Evolutionary conservation across 1,140 invertebrate genomes (phyloP).

Genomic region (Nephila pilipes): DNA sequence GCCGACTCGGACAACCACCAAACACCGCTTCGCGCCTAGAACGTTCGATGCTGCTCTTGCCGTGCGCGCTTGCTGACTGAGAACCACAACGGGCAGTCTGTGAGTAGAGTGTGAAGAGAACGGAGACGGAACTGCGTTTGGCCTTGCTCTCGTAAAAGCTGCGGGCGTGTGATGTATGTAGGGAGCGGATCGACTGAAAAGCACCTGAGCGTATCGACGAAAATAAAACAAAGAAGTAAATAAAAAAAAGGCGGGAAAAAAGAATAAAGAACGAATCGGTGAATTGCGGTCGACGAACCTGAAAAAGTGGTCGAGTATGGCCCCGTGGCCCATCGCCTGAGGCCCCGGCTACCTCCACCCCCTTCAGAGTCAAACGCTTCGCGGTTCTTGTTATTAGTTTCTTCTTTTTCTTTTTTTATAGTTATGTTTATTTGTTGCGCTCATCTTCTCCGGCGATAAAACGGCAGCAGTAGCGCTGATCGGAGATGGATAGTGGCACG

Average conservation of each 20-base stretch:
- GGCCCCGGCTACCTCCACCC: conserved; percentile 34
- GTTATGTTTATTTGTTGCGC: conserved; percentile 4
- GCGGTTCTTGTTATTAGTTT: conserved; percentile 34
- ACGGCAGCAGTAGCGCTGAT: neutral
- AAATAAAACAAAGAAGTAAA: conserved; percentile 16
- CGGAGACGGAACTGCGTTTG: neutral
- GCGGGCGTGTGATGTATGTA: conserved; percentile 40
- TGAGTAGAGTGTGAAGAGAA: neutral
- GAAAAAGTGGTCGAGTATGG: conserved; percentile 69
- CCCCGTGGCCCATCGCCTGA: conserved; percentile 72
- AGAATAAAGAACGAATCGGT: conserved; percentile 45
- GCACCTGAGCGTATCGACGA: conserved; percentile 48
- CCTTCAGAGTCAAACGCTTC: neutral
- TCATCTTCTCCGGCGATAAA: neutral
- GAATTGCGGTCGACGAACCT: conserved; percentile 73
- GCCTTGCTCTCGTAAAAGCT: conserved; percentile 61
- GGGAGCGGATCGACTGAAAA: neutral
- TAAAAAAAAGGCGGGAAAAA: conserved; percentile 27
- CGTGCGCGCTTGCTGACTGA: neutral
- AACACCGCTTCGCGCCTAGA: neutral
- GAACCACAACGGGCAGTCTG: neutral
- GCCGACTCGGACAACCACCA: neutral
- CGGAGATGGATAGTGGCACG: neutral
- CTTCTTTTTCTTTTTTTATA: conserved; percentile 15
- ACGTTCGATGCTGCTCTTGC: neutral